Percentiles rank a stretch among this genome's conserved stretches.
Conservation (phyloP, 1,140 invertebrate genomes). For the Lordiphosa collinella region DNA sequence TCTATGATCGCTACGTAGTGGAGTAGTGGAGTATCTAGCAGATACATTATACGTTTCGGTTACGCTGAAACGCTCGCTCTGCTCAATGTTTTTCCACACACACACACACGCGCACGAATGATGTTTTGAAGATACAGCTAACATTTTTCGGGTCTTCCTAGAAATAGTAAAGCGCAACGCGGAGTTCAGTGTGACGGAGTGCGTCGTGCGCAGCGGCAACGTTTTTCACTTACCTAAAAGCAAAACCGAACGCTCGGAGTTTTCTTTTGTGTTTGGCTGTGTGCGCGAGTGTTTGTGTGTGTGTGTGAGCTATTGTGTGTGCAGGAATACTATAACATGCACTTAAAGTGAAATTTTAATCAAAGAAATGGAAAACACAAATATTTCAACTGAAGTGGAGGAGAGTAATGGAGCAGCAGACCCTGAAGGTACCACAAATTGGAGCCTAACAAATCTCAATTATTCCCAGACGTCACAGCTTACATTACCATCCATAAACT, state of each 20-base stretch:
- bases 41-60: conserved; percentile 48
- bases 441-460: conserved; percentile 17
- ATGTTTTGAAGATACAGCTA: conserved; percentile 57
- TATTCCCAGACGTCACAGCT: conserved; percentile 20
- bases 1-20: conserved; percentile 43
- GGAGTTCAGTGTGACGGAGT: conserved; percentile 69
- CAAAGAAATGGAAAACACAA: conserved; percentile 21
- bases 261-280: conserved; percentile 15
- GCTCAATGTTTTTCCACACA: conserved; percentile 45
- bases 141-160: conserved; percentile 68
- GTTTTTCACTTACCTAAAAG: conserved; percentile 42
- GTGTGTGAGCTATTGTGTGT: no score
- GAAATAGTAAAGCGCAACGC: conserved; percentile 75
- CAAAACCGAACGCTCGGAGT: conserved; percentile 6
- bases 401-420: conserved; percentile 10
- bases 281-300: conserved; percentile 17
- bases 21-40: conserved; percentile 54
- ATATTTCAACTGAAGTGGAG: conserved; percentile 2
- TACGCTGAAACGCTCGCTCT: conserved; percentile 18
- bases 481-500: conserved; percentile 23
- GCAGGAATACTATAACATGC: conserved; percentile 33
- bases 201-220: conserved; percentile 77
- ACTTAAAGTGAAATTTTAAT: conserved; percentile 18
- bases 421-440: conserved; percentile 1
- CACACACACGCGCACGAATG: neutral